Base-by-base conservation (phyloP, 2,113 vertebrate genomes). In the Psephotus haematonotus region DNA sequence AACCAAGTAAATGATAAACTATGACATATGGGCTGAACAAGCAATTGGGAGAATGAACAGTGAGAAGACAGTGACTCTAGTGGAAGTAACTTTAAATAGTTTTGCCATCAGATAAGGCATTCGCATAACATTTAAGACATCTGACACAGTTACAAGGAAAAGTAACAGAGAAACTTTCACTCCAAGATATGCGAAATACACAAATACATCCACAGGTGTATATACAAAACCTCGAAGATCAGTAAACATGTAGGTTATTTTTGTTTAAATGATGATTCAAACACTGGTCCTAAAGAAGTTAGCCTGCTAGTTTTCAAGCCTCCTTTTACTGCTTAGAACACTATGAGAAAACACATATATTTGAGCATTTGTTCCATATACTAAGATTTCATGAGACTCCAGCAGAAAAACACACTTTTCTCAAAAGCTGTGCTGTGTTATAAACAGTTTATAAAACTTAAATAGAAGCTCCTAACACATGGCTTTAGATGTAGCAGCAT, bases 31-130 rank as follows among this genome's bases (percentile, higher is more conserved):
- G 88, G 86, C 62, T 55, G 89, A 95, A 93, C 65, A 89, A 91
- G 92, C 68, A 89, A 89, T 11, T 72, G 47, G 57, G 47, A 95
- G 86, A 92, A 69, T 19, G 69, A 95, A 69, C 23, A 7, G 35
- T 39, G 24, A 93, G 74, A 86, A 83, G 20, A 81, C 62, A 95
- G 43, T 25, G 64, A 93, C 64, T 95, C 62, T 62, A 93, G 72
- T 89, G 77, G 77, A 91, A 93, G 81, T 64, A 93, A 78, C 72
- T 93, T 75, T 86, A 92, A 93, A 84, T 82, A 91, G 52, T 86
- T 91, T 71, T 71, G 43, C 60, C 43, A 86, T 63, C 72, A 88
- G 55, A 93, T 74, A 81, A 88, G 90, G 55, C 35, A 81, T 35
- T 74, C 37, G 20, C 17, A 17, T 72, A 83, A 77, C 50, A 71